Percentiles rank a stretch among this genome's conserved stretches.
These are phyloP conservation scores for Cromileptes altivelis DNA, from an alignment of 2,113 vertebrate species.

Conservation along the genomic window DNA sequence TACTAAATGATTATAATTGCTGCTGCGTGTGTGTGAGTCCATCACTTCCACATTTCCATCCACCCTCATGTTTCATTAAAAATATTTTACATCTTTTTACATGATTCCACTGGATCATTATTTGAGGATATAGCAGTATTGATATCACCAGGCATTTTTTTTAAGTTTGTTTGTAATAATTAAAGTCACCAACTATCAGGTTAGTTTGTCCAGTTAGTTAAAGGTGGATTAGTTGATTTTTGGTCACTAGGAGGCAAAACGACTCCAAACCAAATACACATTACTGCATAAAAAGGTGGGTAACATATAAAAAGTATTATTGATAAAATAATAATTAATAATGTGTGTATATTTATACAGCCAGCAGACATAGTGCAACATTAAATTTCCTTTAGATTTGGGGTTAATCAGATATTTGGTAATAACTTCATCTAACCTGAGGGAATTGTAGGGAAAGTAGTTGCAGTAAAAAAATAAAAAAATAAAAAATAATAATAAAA, in stretches of 20 bases:
- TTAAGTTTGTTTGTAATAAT: not conserved
- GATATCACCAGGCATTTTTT: too few relatives aligned
- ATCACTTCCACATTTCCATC: not conserved
- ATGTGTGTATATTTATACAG: not conserved
- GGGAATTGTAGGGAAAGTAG: too few relatives aligned
- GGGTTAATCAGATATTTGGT: not conserved
- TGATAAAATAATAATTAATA: not conserved
- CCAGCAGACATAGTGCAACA: not conserved
- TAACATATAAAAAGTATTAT: too few relatives aligned
- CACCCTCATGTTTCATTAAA: not conserved
- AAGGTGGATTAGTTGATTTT: not conserved
- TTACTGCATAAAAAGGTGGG: not conserved
- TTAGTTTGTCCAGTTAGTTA: not conserved
- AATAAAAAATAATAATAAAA: too few relatives aligned
- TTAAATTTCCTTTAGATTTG: not conserved
- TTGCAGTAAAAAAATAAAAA: too few relatives aligned
- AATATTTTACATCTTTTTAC: not conserved
- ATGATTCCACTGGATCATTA: not conserved
- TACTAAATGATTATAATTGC: not conserved
- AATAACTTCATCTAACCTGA: too few relatives aligned
- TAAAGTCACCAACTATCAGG: not conserved
- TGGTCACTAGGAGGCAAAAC: conserved; percentile 11
- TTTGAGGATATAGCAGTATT: not conserved
- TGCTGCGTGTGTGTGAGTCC: not conserved
- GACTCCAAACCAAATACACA: not conserved